Evolutionary conservation across 2,113 vertebrate genomes (phyloP).

Genomic region (Clarias macrocephalus): DNA sequence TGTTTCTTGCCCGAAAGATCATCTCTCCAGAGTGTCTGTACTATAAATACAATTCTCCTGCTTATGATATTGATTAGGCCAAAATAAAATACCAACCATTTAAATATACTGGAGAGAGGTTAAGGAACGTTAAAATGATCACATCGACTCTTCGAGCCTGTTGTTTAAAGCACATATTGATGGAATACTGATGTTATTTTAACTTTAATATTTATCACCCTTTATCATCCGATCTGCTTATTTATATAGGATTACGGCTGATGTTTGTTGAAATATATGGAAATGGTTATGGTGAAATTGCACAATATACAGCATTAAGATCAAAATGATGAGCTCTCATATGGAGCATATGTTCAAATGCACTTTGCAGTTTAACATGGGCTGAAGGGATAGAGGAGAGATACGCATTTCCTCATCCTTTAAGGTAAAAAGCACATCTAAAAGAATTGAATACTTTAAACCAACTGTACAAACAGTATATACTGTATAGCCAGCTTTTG

Average conservation of each 20-base stretch:
- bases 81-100: neutral
- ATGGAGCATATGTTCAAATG: slow-evolving; percentile 12
- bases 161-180: slow-evolving; percentile 27
- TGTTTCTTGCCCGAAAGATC: neutral
- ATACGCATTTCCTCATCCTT: neutral
- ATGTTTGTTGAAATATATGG: neutral
- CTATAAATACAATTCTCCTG: neutral
- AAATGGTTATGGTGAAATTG: slow-evolving; percentile 18
- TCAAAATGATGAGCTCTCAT: neutral
- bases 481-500: slow-evolving; percentile 8
- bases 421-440: slow-evolving; percentile 34
- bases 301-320: slow-evolving; percentile 18
- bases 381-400: neutral
- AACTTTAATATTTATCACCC: slow-evolving; percentile 9
- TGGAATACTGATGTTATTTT: neutral
- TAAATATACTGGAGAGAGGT: neutral
- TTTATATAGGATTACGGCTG: neutral
- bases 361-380: slow-evolving; percentile 33
- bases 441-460: slow-evolving; percentile 10
- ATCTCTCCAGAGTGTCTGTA: neutral
- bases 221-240: slow-evolving; percentile 5
- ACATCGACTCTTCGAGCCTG: neutral
- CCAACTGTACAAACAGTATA: neutral
- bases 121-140: neutral
- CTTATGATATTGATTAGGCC: neutral